phyloP scores from a whole-genome alignment of 2,113 vertebrate species.

The Gobio gobio region DNA sequence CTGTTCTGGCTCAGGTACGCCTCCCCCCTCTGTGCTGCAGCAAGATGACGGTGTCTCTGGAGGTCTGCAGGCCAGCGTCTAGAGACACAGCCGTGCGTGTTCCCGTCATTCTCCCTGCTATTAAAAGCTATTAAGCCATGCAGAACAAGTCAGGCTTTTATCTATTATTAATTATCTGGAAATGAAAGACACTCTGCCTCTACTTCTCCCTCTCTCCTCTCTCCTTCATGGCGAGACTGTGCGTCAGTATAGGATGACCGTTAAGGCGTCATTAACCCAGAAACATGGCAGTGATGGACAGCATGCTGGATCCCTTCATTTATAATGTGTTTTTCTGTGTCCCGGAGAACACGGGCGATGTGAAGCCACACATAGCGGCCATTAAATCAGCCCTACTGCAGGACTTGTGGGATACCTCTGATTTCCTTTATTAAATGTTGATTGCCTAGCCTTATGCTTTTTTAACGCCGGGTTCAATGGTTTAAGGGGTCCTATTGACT shows the following conservation, averaged over 20 bases:
- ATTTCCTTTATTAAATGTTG: slow-evolving; percentile 47
- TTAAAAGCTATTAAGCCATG: slow-evolving; percentile 64
- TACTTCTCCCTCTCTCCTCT: slow-evolving; percentile 30
- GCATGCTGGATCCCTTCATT: slow-evolving; percentile 46
- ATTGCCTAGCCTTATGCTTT: slow-evolving; percentile 46
- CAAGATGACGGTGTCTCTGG: slow-evolving; percentile 55
- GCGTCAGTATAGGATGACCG: slow-evolving; percentile 47
- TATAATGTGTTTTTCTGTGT: slow-evolving; percentile 38
- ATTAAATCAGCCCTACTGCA: slow-evolving; percentile 30
- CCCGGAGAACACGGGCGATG: slow-evolving; percentile 29
- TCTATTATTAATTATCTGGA: slow-evolving; percentile 65
- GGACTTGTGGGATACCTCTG: background rate
- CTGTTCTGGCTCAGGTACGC: slow-evolving; percentile 50
- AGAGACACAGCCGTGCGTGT: slow-evolving; percentile 55
- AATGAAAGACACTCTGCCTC: slow-evolving; percentile 50
- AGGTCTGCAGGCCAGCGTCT: slow-evolving; percentile 49
- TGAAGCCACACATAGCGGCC: slow-evolving; percentile 34
- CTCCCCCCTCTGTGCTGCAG: slow-evolving; percentile 52
- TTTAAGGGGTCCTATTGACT: background rate
- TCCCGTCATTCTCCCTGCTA: slow-evolving; percentile 59
- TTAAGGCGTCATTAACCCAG: slow-evolving; percentile 61
- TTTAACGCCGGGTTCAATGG: background rate
- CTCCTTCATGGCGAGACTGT: slow-evolving; percentile 44
- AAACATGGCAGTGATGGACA: slow-evolving; percentile 60
- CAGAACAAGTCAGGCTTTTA: slow-evolving; percentile 63